These are phyloP conservation scores for Odobenus rosmarus DNA, from an alignment of 2,113 vertebrate genomes.

Conservation along the genomic window DNA sequence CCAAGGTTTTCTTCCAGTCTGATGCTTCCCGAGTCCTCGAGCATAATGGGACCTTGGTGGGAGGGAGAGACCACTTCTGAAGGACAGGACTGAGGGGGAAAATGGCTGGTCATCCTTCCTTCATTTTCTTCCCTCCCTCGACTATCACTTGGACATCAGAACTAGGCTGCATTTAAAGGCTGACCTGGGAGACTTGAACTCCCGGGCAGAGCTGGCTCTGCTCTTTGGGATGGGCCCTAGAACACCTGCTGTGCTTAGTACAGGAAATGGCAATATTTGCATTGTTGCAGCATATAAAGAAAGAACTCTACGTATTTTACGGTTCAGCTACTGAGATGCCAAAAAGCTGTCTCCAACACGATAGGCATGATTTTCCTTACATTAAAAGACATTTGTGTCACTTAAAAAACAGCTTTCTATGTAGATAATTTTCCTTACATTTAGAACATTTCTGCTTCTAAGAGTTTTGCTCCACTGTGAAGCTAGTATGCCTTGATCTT, in stretches of 20 bases:
- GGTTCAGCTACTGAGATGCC: background rate
- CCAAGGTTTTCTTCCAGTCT: background rate
- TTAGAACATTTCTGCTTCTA: slow-evolving; percentile 25
- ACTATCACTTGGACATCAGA: background rate
- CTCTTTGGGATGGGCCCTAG: background rate
- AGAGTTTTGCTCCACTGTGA: background rate
- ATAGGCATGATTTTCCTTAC: background rate
- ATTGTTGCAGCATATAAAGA: background rate
- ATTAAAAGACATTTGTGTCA: background rate
- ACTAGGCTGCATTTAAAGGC: background rate
- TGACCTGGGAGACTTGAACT: background rate
- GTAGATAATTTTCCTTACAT: background rate
- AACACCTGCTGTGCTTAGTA: background rate
- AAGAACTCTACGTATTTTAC: background rate
- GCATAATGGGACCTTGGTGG: background rate
- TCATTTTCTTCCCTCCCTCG: background rate
- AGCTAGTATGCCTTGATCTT: background rate
- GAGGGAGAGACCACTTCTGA: background rate
- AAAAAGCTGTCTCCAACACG: background rate
- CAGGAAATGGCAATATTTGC: background rate
- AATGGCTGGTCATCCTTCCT: background rate
- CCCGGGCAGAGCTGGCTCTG: background rate
- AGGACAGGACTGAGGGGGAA: background rate
- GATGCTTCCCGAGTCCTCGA: background rate
- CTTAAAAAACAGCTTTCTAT: background rate